These are phyloP conservation scores for Spilarctia lutea DNA, from an alignment of 2,888 invertebrate genomes.

Conservation along the genomic window DNA sequence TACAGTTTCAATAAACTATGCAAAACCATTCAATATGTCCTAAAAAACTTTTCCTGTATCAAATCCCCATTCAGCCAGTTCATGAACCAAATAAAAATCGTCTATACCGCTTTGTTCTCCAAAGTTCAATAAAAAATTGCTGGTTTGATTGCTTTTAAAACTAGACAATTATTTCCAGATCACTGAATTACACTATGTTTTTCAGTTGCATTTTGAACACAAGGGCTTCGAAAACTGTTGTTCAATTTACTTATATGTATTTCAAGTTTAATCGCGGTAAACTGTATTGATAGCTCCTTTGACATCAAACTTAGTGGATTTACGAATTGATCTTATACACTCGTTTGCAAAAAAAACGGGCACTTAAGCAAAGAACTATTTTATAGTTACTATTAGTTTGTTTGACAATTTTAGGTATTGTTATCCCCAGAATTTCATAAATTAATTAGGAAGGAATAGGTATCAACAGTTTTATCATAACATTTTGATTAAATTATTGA, in stretches of 20 bases:
- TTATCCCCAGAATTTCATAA: too few relatives aligned
- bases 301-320: background rate
- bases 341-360: too few relatives aligned
- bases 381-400: too few relatives aligned
- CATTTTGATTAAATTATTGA: too few relatives aligned
- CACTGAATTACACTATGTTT: background rate
- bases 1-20: background rate
- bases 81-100: slow-evolving; percentile 20
- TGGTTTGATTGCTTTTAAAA: slow-evolving; percentile 39
- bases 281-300: background rate
- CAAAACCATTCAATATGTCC: background rate
- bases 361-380: too few relatives aligned
- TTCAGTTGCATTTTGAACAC: background rate
- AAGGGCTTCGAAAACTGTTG: background rate
- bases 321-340: too few relatives aligned
- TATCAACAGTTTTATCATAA: too few relatives aligned
- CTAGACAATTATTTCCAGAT: slow-evolving; percentile 28
- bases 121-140: slow-evolving; percentile 19
- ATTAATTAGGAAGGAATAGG: too few relatives aligned
- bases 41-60: slow-evolving; percentile 13
- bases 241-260: background rate
- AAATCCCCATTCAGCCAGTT: background rate
- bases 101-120: slow-evolving; percentile 7
- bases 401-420: too few relatives aligned
- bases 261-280: background rate